Conservation (phyloP, 1,140 invertebrate species). For the Drosophila repleta region DNA sequence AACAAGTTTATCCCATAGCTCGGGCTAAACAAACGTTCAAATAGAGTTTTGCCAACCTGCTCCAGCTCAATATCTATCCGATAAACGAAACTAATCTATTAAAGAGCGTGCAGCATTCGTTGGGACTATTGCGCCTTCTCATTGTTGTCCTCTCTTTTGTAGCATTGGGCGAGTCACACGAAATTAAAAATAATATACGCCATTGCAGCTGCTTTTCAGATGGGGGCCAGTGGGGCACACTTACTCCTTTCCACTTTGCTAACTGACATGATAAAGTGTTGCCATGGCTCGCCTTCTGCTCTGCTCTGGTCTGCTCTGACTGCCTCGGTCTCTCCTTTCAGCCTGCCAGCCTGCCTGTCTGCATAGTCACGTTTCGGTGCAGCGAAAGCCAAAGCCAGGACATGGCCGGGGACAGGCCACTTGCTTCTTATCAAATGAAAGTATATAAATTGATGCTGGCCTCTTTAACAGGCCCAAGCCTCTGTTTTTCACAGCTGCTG, state of each 20-base stretch:
- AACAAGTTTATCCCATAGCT: background rate
- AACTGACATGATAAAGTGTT: constrained; percentile 80
- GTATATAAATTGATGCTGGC: constrained; percentile 65
- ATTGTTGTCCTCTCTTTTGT: constrained; percentile 7
- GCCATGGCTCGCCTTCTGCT: constrained; percentile 48
- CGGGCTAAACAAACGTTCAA: background rate
- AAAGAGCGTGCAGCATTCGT: constrained; percentile 5
- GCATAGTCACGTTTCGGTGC: constrained; percentile 65
- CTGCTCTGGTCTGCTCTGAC: too few relatives aligned
- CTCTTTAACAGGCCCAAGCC: constrained; percentile 7
- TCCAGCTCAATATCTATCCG: background rate
- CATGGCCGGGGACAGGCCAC: constrained; percentile 50
- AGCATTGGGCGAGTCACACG: constrained; percentile 45
- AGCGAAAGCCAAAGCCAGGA: constrained; percentile 28
- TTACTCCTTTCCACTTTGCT: constrained; percentile 54
- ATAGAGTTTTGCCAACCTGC: background rate
- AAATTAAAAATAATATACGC: constrained; percentile 63
- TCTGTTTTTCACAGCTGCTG: constrained; percentile 41
- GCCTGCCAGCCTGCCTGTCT: constrained; percentile 15
- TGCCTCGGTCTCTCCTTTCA: constrained; percentile 1
- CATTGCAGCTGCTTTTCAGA: constrained; percentile 17
- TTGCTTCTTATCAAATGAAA: constrained; percentile 79
- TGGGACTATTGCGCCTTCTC: constrained; percentile 5
- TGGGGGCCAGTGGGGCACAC: constrained; percentile 6
- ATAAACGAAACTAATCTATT: too few relatives aligned